Evolutionary conservation across 1,140 invertebrate species (phyloP), one percentile per base, ranked within the genome.

Genomic region (Zaprionus gabonicus): DNA sequence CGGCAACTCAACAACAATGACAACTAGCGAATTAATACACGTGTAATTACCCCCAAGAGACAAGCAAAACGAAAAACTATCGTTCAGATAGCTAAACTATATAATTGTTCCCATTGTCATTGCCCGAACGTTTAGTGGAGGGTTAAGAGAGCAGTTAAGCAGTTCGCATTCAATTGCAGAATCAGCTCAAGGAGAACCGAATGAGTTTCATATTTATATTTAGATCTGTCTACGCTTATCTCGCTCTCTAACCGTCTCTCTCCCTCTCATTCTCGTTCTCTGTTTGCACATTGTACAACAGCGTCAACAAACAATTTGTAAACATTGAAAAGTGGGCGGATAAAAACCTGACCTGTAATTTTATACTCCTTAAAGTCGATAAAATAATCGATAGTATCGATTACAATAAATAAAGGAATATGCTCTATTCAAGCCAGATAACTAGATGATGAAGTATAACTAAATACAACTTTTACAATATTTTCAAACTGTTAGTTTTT

Each of bases 51-150:
- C 41, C 44, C 12, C 53, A 0, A 65, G 55, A 46, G 20, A 23
- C 9, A 23, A 12, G 9, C 31, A 66, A 34, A n/a, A 28, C 41
- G 41, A 23, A 51, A 13, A 70, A 63, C 15, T 7, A 75, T 67
- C 58, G 51, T 66, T 63, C 57, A 49, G 25, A 57, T 68, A 68
- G 41, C 70, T 63, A 15, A 25, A 15, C 77, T 80, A 80, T 83
- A 83, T 83, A 83, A 83, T 83, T 83, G 62, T 71, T 15, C 66
- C 65, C 65, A 83, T 80, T 84, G 81, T 77, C 79, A 83, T 65
- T 76, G 81, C 67, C 7, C 41, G 41, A 72, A 81, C 78, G 67
- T 64, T 57, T 64, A 67, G 23, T 41, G 31, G 31, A 53, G 53
- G 51, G 58, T 59, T 57, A 20, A 65, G 17, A 44, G 53, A 41